A percentile compares a stretch with the other conserved stretches of the same genome.
These are phyloP conservation scores for Galbula dea DNA, from an alignment of 2,113 vertebrate genomes.

Conservation along the genomic window DNA sequence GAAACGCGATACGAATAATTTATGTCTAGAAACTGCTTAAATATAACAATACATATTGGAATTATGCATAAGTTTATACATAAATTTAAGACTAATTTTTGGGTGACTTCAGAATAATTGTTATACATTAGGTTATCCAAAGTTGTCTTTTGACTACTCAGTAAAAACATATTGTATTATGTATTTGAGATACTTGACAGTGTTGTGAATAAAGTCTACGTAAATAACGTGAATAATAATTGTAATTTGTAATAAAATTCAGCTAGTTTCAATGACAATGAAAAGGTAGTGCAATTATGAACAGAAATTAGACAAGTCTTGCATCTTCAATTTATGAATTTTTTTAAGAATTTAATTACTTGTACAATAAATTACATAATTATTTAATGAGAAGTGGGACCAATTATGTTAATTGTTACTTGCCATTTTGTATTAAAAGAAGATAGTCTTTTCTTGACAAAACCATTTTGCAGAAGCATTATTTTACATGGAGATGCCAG, in stretches of 20 bases:
- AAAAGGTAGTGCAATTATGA: neutral
- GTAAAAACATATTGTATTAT: too few species aligned
- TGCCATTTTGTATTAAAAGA: neutral
- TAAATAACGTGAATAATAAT: neutral
- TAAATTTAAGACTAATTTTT: neutral
- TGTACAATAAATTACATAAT: constrained; percentile 23
- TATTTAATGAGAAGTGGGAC: constrained; percentile 3
- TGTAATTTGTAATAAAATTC: constrained; percentile 5
- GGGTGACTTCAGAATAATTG: neutral
- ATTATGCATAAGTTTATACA: neutral
- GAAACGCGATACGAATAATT: neutral
- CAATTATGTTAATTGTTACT: constrained; percentile 41
- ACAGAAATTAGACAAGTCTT: constrained; percentile 11
- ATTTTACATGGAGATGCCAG: neutral
- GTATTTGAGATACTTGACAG: neutral
- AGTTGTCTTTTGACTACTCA: neutral
- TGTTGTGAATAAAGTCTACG: neutral
- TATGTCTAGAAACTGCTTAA: neutral
- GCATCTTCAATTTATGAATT: constrained; percentile 1
- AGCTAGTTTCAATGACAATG: neutral
- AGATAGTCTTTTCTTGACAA: constrained; percentile 2
- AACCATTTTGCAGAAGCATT: neutral
- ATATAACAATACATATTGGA: neutral
- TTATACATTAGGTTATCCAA: neutral
- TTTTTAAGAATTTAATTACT: constrained; percentile 39